Conservation (phyloP, 2,888 invertebrate species). For the Mongoloraphidia duomilia region DNA sequence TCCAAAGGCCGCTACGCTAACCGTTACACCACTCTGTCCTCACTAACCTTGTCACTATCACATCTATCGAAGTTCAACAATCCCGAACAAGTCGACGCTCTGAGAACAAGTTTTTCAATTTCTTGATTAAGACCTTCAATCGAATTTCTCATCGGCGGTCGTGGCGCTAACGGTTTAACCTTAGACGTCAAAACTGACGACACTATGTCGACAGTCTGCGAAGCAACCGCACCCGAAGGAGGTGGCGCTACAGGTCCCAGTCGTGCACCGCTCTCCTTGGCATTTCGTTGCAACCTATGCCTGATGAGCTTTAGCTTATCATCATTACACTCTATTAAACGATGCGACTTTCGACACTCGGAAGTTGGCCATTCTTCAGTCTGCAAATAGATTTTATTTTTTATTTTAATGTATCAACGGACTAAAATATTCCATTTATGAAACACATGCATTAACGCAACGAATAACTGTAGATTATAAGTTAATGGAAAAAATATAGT, state of each 20-base stretch:
- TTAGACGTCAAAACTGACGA: slow-evolving; percentile 12
- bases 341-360: slow-evolving; percentile 35
- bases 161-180: slow-evolving; percentile 36
- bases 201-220: slow-evolving; percentile 22
- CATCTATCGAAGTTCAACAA: slow-evolving; percentile 17
- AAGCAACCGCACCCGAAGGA: slow-evolving; percentile 22
- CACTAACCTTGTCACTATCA: slow-evolving; percentile 13
- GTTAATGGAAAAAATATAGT: no score
- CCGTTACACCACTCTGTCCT: no score
- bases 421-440: no score
- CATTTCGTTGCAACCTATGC: slow-evolving; percentile 42
- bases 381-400: slow-evolving; percentile 29
- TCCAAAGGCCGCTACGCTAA: no score
- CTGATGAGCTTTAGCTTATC: slow-evolving; percentile 43
- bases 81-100: slow-evolving; percentile 32
- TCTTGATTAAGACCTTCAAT: slow-evolving; percentile 80
- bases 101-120: slow-evolving; percentile 64
- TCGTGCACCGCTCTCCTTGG: slow-evolving; percentile 35
- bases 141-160: slow-evolving; percentile 64
- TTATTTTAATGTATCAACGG: no score
- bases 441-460: no score
- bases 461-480: no score
- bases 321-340: slow-evolving; percentile 35
- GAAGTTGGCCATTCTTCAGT: slow-evolving; percentile 47
- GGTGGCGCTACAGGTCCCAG: slow-evolving; percentile 30